Percentiles rank a stretch among this genome's conserved stretches.
phyloP scores from a whole-genome alignment of 2,797 vertebrate genomes.

The Artibeus lituratus region DNA sequence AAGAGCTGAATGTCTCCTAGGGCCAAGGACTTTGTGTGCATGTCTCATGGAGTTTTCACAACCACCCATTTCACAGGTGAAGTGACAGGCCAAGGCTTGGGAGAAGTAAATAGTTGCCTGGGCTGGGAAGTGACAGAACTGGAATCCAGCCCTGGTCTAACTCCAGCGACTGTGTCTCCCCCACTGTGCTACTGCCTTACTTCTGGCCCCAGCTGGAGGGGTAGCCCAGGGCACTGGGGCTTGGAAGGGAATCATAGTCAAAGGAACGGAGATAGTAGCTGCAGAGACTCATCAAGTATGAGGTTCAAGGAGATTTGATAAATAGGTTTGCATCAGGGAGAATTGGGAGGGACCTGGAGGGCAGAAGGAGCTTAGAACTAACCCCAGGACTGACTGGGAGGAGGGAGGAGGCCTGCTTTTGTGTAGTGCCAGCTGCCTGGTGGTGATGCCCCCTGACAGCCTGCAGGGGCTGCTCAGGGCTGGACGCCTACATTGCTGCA shows the following conservation, averaged over 20 bases:
- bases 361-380: neutral
- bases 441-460: neutral
- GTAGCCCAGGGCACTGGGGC: neutral
- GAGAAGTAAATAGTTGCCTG: neutral
- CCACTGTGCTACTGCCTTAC: neutral
- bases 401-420: neutral
- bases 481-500: neutral
- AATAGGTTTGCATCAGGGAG: neutral
- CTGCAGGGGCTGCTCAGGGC: neutral
- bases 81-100: neutral
- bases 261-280: neutral
- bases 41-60: neutral
- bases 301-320: neutral
- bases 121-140: neutral
- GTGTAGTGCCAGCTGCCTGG: neutral
- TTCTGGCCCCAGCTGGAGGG: neutral
- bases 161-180: neutral
- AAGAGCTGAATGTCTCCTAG: neutral
- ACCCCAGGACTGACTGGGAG: neutral
- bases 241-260: neutral
- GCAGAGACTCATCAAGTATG: neutral
- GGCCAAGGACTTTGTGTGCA: neutral
- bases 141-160: neutral
- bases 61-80: constrained; percentile 9
- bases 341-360: neutral